These are phyloP conservation scores for Emydocephalus ijimae DNA, from an alignment of 2,113 vertebrate species.

Conservation along the genomic window DNA sequence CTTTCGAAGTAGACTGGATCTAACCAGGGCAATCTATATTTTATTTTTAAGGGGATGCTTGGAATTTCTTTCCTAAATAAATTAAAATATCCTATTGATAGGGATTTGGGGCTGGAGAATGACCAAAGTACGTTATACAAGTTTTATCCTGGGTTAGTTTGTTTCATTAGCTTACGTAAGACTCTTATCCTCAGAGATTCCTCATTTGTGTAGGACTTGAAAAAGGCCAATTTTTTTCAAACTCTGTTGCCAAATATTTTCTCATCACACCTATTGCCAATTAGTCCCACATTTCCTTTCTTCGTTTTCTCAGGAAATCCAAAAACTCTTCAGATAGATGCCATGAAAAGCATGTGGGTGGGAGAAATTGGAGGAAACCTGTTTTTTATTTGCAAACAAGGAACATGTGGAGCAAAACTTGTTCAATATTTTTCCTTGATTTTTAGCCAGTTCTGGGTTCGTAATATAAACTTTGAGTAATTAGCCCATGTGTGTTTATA, in stretches of 20 bases:
- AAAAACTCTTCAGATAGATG: slow-evolving; percentile 48
- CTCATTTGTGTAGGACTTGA: slow-evolving; percentile 20
- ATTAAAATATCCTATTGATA: neutral
- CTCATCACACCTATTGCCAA: slow-evolving; percentile 30
- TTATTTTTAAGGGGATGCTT: neutral
- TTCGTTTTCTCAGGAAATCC: slow-evolving; percentile 64
- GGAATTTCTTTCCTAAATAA: neutral
- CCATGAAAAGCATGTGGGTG: slow-evolving; percentile 31
- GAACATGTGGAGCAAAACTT: slow-evolving; percentile 51
- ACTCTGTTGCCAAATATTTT: slow-evolving; percentile 30
- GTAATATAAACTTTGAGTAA: slow-evolving; percentile 57
- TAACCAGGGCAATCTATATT: neutral
- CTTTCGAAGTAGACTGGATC: neutral
- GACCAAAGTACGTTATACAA: neutral
- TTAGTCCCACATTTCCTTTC: slow-evolving; percentile 60
- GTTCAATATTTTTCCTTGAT: slow-evolving; percentile 53
- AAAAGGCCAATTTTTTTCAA: neutral
- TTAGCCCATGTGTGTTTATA: slow-evolving; percentile 51
- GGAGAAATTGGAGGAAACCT: slow-evolving; percentile 25
- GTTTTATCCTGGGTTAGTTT: slow-evolving; percentile 31
- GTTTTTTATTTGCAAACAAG: slow-evolving; percentile 52
- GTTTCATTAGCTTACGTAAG: slow-evolving; percentile 16
- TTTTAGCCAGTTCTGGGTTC: slow-evolving; percentile 57
- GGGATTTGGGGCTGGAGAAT: neutral
- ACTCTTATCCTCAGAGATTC: slow-evolving; percentile 7